Evolutionary conservation across 2,888 invertebrate genomes (phyloP).

Genomic region (Didymodactylos carnosus): DNA sequence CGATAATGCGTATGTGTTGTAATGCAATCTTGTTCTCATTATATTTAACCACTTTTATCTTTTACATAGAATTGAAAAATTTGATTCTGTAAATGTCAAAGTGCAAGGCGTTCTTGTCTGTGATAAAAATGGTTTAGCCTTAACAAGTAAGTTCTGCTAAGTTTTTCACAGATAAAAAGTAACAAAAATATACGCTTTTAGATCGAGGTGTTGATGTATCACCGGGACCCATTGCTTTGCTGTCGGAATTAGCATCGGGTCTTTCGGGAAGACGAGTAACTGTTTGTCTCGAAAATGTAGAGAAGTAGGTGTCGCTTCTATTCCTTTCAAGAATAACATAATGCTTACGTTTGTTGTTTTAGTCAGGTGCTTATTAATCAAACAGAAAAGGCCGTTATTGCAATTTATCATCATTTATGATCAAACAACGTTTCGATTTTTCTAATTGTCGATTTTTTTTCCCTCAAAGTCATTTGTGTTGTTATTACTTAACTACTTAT

Average conservation of each 20-base stretch:
- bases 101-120: neutral
- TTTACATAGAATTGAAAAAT: neutral
- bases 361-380: neutral
- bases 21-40: too few relatives aligned
- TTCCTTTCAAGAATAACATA: too few relatives aligned
- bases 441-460: too few relatives aligned
- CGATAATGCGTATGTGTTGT: neutral
- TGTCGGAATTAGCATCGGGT: neutral
- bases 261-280: neutral
- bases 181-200: neutral
- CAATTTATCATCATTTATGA: too few relatives aligned
- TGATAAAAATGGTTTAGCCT: neutral
- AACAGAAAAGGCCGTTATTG: neutral
- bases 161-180: too few relatives aligned
- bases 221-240: neutral
- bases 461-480: too few relatives aligned
- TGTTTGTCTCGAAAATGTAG: neutral
- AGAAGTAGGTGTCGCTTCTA: too few relatives aligned
- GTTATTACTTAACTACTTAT: too few relatives aligned
- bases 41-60: too few relatives aligned
- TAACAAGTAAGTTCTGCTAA: neutral
- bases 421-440: too few relatives aligned
- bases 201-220: neutral
- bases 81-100: neutral
- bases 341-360: too few relatives aligned